Conservation (phyloP, 2,888 invertebrate genomes). For the Macrosiphum euphorbiae region DNA sequence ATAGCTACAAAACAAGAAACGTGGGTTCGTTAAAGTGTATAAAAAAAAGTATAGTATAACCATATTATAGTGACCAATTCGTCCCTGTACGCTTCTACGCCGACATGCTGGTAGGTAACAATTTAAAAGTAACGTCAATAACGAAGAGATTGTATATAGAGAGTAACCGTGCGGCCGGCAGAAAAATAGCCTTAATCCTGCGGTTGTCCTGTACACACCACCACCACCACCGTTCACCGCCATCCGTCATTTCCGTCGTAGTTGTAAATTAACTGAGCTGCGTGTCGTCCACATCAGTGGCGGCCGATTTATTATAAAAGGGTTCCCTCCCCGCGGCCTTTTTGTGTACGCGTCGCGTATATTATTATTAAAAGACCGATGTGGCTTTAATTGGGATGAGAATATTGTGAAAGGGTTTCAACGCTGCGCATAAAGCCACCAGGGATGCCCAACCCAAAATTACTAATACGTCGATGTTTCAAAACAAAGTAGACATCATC, state of each 20-base stretch:
- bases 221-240: background rate
- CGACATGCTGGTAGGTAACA: background rate
- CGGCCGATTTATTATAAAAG: constrained; percentile 35
- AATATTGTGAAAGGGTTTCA: constrained; percentile 14
- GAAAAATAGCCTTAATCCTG: background rate
- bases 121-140: background rate
- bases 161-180: background rate
- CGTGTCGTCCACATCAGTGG: background rate
- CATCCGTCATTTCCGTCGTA: background rate
- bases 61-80: background rate
- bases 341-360: background rate
- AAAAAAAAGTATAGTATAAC: background rate
- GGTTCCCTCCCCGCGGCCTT: background rate
- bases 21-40: background rate
- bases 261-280: constrained; percentile 23
- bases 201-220: background rate
- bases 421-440: background rate
- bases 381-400: constrained; percentile 28
- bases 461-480: background rate
- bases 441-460: background rate
- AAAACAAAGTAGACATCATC: background rate
- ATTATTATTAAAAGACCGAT: constrained; percentile 11
- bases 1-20: background rate
- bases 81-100: background rate
- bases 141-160: background rate